Evolutionary conservation across 30 jellyfish, hydroid and myxozoan genomes (phyloP), one percentile per base, ranked within the genome.

Genomic region (Cassiopea andromeda): DNA sequence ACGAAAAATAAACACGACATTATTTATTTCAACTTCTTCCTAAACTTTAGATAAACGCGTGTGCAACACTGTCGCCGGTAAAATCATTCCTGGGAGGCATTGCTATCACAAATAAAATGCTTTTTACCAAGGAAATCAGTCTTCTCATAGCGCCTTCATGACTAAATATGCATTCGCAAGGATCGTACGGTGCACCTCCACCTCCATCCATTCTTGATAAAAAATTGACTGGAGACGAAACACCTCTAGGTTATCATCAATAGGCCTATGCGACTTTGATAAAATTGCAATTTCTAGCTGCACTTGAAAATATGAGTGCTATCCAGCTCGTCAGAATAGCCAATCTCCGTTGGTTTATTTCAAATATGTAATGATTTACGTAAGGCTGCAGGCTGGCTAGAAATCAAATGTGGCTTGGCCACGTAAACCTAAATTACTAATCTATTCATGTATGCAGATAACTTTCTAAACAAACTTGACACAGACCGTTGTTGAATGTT

Each of bases 81-180:
- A 27, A 27, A 27, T 27, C 0, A 27, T 27, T 27, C 38, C 38
- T 27, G 38, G 38, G 38, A 27, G 38, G 38, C 38, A 27, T 27
- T 27, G 38, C 38, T 27, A 27, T 27, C 38, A 27, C 38, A 27
- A 27, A 27, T 27, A 27, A 27, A 27, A 27, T 27, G 15, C 1
- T 17, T 4, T 89, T 68, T 80, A 91, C 93, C 96, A 96, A 79
- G 1, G 99, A 96, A 38, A 96, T 96, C 60, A 96, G 91, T 58
- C 99, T 75, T 72, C 97, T 69, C 99, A 96, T 96, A 9, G 99
- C 99, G 3, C 97, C 98, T 67, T 97, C 98, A 59, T 97, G 99
- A 80, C 98, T 96, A 77, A 92, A 96, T 46, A 96, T 96, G 72
- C 99, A 96, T 72, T 96, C 99, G 72, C 99, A 96, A 13, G 99